Evolutionary conservation across 1,140 invertebrate genomes (phyloP), one percentile per base, ranked within the genome.

Genomic region (Scaptodrosophila lebanonensis): DNA sequence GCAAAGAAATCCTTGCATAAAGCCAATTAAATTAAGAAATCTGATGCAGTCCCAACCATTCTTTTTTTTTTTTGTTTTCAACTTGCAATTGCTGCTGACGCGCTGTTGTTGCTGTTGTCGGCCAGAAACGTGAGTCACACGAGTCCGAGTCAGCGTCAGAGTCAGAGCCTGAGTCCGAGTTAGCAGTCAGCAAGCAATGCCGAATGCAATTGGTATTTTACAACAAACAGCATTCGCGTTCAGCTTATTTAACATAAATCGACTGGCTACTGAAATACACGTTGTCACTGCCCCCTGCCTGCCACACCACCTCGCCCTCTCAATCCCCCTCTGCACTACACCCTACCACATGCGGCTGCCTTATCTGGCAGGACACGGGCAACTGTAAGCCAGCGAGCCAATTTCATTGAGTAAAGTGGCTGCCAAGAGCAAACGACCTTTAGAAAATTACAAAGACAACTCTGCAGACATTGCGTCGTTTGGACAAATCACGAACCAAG

Each of bases 21-120:
- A 82, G 75, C 75, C 75, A 82, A 82, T 82, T 82, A 82, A 82
- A 82, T 82, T 82, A 82, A 82, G 75, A 82, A 82, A 82, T 82
- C 75, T 82, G 75, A 82, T 82, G 66, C 75, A 82, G 62, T 40
- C 32, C 51, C 58, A 56, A 61, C 56, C 51, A 61, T 61, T 61
- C 51, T 40, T 47, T 32, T 25, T 20, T 36, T 8, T 20, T 3
- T 17, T 36, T 16, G 4, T 15, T 36, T 16, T 38, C n/a, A n/a
- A n/a, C n/a, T 39, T 27, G 12, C 16, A 17, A 29, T n/a, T 27
- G 2, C 44, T 43, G 8, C 35, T 13, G 18, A 36, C 25, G 42
- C 12, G 25, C 9, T n/a, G 6, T 29, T 38, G 3, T 8, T 22
- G 22, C 15, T 43, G 27, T 32, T 27, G 16, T 15, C 7, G 22